Base-by-base conservation (phyloP, 2,888 invertebrate genomes). In the Adela reaumurella region DNA sequence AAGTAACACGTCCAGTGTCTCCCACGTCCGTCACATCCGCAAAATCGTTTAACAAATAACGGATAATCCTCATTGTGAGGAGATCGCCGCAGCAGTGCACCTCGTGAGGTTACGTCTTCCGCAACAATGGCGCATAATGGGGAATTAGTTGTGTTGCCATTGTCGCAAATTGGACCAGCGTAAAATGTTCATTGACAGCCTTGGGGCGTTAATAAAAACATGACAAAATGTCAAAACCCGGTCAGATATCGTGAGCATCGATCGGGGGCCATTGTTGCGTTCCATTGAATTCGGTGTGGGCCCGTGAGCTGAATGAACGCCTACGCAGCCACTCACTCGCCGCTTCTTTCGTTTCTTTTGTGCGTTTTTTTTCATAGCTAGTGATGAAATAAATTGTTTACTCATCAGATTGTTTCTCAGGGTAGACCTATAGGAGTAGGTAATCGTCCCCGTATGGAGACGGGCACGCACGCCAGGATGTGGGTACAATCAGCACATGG, bases 211-310 rank as follows among this genome's bases (percentile, higher is more conserved):
- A 69, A 72, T 70, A 76, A 76, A 73, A 77, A 77, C 77, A 76
- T 73, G 76, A 76, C 74, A 67, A 74, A 67, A 64, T 76, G 77
- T 77, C 77, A 77, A 71, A 77, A 77, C 76, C n/a, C 74, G 73
- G 70, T 69, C 70, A 73, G 71, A 70, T 72, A 73, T 73, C 61
- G 72, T 65, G 63, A 67, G 64, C 67, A 70, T 74, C 74, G 74
- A 76, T 74, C 74, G 76, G 74, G 57, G 67, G 50, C 61, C 63
- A 63, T 77, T 77, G 74, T 77, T 64, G 57, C 54, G 50, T 51
- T 50, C 63, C 59, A 70, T 77, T 68, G 72, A 77, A 77, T 64
- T 74, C 64, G 59, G 77, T 77, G 77, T 77, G 77, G 74, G 64
- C 73, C 63, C 59, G 55, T 59, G 35, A 35, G 35, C 11, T 35